A percentile compares a stretch with the other conserved stretches of the same genome.
Evolutionary conservation across 2,888 invertebrate genomes (phyloP).

Genomic region (Pimpla rufipes): DNA sequence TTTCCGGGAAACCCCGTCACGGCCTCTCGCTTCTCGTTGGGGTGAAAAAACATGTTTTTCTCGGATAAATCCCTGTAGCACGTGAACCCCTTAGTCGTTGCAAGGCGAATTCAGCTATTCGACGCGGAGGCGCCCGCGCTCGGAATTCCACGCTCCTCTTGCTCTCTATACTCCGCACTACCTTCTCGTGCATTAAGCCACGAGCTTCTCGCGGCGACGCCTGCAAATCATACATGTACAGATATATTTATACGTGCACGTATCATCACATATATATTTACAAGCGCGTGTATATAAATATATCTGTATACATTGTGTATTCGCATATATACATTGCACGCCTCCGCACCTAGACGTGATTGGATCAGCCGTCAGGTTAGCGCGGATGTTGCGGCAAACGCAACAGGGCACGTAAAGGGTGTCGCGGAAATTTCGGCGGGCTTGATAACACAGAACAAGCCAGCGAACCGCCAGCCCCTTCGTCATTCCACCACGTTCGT

Average conservation of each 20-base stretch:
- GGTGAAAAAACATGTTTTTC: constrained; percentile 24
- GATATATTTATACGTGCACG: background rate
- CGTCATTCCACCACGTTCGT: constrained; percentile 15
- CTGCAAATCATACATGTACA: background rate
- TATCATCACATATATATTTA: too few relatives aligned
- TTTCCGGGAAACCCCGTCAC: background rate
- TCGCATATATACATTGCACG: background rate
- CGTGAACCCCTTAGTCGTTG: constrained; percentile 2
- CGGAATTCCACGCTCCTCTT: background rate
- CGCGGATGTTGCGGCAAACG: constrained; percentile 66
- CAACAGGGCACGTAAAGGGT: constrained; percentile 69
- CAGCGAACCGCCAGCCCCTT: constrained; percentile 5
- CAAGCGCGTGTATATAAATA: background rate
- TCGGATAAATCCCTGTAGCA: constrained; percentile 10
- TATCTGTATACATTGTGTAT: background rate
- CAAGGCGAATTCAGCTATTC: constrained; percentile 9
- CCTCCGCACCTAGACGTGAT: constrained; percentile 54
- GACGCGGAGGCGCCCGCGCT: constrained; percentile 10
- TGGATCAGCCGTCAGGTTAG: constrained; percentile 71
- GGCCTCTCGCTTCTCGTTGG: background rate
- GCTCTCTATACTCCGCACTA: background rate
- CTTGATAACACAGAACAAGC: constrained; percentile 30
- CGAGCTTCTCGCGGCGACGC: background rate
- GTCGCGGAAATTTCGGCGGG: constrained; percentile 62
- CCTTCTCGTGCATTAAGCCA: background rate